These are phyloP conservation scores for Trinectes maculatus DNA, from an alignment of 2,113 vertebrate genomes.

Conservation along the genomic window DNA sequence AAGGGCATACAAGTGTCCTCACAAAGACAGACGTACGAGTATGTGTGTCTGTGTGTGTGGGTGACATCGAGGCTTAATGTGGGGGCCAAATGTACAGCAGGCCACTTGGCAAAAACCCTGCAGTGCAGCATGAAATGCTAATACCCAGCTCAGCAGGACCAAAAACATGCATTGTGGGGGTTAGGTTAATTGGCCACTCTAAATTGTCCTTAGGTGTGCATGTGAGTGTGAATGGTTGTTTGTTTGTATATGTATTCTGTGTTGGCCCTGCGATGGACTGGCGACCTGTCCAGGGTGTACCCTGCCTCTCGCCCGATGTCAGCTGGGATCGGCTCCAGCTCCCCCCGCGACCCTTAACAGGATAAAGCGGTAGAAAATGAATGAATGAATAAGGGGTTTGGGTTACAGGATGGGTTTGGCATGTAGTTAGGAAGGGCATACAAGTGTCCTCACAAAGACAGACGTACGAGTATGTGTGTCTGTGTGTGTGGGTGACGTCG, in stretches of 20 bases:
- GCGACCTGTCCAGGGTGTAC: too few species aligned
- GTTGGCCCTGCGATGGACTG: too few species aligned
- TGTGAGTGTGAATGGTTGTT: too few species aligned
- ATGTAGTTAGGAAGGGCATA: not conserved
- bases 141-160: constrained; percentile 7
- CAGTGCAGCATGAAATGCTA: constrained; percentile 9
- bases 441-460: not conserved
- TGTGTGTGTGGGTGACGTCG: not conserved
- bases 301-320: too few species aligned
- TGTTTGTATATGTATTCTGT: too few species aligned
- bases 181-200: too few species aligned
- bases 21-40: not conserved
- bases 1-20: not conserved
- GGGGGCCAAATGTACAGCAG: constrained; percentile 10
- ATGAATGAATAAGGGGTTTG: not conserved
- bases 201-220: too few species aligned
- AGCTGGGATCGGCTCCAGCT: too few species aligned
- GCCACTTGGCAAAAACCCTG: constrained; percentile 21
- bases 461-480: not conserved
- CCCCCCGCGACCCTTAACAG: too few species aligned
- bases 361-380: too few species aligned
- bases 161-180: too few species aligned
- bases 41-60: not conserved
- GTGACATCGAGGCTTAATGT: not conserved
- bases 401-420: not conserved